Evolutionary conservation across 2,797 vertebrate species (phyloP).

Genomic region (Brotula barbata): DNA sequence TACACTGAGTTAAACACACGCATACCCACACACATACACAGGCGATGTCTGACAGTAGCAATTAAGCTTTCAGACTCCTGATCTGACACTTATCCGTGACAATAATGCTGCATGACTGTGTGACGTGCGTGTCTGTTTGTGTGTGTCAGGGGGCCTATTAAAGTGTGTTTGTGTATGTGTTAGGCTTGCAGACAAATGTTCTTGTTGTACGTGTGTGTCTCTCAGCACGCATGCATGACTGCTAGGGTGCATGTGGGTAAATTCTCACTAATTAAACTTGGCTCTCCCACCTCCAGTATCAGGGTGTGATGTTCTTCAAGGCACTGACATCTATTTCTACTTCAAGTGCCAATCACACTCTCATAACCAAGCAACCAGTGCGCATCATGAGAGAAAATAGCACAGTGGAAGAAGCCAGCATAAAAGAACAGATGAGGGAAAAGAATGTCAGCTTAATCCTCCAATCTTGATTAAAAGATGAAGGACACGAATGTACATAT

Average conservation of each 20-base stretch:
- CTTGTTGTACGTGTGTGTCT: conserved; percentile 19
- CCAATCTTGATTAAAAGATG: conserved; percentile 30
- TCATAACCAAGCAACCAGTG: conserved; percentile 52
- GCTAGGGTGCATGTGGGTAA: conserved; percentile 45
- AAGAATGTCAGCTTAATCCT: conserved; percentile 22
- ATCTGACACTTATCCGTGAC: conserved; percentile 50
- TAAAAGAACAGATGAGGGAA: conserved; percentile 22
- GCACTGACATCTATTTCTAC: conserved; percentile 71
- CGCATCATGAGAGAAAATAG: conserved; percentile 44
- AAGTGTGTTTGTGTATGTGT: conserved; percentile 23
- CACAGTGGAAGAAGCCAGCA: conserved; percentile 17
- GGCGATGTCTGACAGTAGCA: conserved; percentile 43
- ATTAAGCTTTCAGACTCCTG: conserved; percentile 45
- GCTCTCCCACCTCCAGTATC: conserved; percentile 62
- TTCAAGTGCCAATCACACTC: conserved; percentile 69
- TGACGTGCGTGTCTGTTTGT: conserved; percentile 5
- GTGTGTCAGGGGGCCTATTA: conserved; percentile 4
- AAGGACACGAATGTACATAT: conserved; percentile 7
- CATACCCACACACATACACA: conserved; percentile 3
- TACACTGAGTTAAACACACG: conserved; percentile 23
- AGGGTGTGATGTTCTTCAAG: conserved; percentile 73
- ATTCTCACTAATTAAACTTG: conserved; percentile 64
- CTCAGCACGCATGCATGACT: conserved; percentile 28
- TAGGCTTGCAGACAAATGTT: conserved; percentile 24
- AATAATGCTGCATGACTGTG: conserved; percentile 43